Conservation (phyloP, 2,797 vertebrate species). For the Odontamblyopus rebecca region DNA sequence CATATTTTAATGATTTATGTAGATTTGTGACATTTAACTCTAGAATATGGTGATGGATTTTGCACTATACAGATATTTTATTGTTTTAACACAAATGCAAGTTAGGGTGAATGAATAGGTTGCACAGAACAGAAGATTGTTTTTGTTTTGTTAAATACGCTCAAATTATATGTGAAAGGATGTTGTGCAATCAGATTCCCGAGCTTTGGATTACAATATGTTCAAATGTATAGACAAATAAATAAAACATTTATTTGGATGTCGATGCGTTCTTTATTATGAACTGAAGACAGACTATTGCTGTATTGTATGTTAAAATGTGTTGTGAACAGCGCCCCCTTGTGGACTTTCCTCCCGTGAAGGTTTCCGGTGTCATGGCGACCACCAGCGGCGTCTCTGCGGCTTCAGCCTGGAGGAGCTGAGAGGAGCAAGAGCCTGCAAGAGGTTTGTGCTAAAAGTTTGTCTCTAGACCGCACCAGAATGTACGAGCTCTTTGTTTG, state of each 20-base stretch:
- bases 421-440: conserved; percentile 18
- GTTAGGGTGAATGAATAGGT: conserved; percentile 19
- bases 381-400: conserved; percentile 57
- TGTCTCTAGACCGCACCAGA: neutral
- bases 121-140: conserved; percentile 54
- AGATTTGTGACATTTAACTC: conserved; percentile 31
- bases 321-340: conserved; percentile 41
- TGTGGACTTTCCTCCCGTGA: conserved; percentile 28
- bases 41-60: conserved; percentile 40
- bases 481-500: neutral
- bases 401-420: conserved; percentile 15
- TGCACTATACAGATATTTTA: conserved; percentile 61
- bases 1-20: conserved; percentile 5
- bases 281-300: neutral
- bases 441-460: conserved; percentile 38
- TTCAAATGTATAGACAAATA: conserved; percentile 59
- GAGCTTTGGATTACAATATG: conserved; percentile 37
- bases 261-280: conserved; percentile 13
- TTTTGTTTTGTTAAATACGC: conserved; percentile 24
- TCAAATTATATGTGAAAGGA: conserved; percentile 29
- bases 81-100: conserved; percentile 21
- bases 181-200: conserved; percentile 23
- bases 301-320: neutral
- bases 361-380: conserved; percentile 86
- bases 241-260: conserved; percentile 65